Evolutionary conservation across 2,113 vertebrate genomes (phyloP), one percentile per base, ranked within the genome.

Genomic region (Cololabis saira): DNA sequence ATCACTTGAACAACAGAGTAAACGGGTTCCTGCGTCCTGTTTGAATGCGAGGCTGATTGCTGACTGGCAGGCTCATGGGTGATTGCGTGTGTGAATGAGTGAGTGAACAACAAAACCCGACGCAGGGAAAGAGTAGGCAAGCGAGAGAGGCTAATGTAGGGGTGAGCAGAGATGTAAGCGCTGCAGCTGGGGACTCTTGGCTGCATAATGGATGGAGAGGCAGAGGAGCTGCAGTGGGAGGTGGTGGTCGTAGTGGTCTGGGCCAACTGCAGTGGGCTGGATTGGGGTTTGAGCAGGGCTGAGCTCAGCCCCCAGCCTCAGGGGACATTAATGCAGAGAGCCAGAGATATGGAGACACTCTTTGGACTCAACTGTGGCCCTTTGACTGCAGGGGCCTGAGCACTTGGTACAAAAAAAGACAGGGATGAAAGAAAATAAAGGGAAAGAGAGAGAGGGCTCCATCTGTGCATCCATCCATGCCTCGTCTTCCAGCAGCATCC

Each of bases 1-100:
- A 87, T 92, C 94, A 94, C 93, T 93, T 93, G 94, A 94, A 95
- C 94, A 94, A 93, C 93, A 76, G 83, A 94, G 77, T 76, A 71
- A 60, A 68, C 6, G 52, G 73, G 41, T 91, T 82, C 62, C 48
- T 91, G 82, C 76, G 69, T 83, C 67, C 67, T 50, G 72, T 40
- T 12, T 83, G 76, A 76, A 42, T 73, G 81, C 52, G 45, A 24
- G 49, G 62, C 56, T 67, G 71, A 71, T 47, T 45, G 52, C 65
- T 67, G 59, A 57, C 55, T 66, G 68, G 54, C 41, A 1, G 43
- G 30, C 64, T 78, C 59, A 52, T 47, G 80, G 74, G 53, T 71
- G 65, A 80, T 42, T 64, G 65, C 76, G 57, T 69, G 71, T 78
- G 67, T 74, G 81, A 79, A 74, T 62, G 71, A 85, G 73, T 17